Percentiles rank a stretch among this genome's conserved stretches.
These are phyloP conservation scores for Corapipo altera DNA, from an alignment of 2,113 vertebrate species.

Conservation along the genomic window DNA sequence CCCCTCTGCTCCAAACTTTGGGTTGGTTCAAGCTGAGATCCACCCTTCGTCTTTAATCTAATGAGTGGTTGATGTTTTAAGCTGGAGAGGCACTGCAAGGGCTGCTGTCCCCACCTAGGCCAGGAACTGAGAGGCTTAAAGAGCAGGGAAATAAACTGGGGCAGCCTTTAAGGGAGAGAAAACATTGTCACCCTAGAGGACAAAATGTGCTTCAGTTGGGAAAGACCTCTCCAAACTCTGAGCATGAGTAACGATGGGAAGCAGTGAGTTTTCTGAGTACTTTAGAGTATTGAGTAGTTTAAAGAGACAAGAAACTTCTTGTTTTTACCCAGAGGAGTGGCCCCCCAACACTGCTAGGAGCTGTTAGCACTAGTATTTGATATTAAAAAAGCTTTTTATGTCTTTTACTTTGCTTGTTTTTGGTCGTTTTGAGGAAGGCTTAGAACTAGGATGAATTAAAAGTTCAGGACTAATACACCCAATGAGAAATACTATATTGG, in stretches of 20 bases:
- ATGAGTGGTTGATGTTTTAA: not conserved
- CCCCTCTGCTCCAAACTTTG: not conserved
- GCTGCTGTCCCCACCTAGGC: not conserved
- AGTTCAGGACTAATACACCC: not conserved
- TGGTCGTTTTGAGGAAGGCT: not conserved
- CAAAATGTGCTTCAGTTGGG: accelerated
- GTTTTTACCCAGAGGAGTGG: conserved; percentile 10
- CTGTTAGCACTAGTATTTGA: not conserved
- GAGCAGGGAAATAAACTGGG: not conserved
- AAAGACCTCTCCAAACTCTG: not conserved
- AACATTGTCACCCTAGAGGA: not conserved
- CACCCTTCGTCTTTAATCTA: not conserved
- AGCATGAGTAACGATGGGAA: accelerated
- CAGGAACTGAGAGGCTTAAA: not conserved
- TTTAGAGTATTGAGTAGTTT: not conserved
- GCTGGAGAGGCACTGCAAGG: not conserved
- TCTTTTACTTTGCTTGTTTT: not conserved
- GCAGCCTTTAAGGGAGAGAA: not conserved
- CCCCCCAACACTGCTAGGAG: not conserved
- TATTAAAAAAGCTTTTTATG: not conserved
- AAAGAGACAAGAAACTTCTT: not conserved
- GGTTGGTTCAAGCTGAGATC: not conserved
- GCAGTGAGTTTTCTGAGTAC: not conserved
- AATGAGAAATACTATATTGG: not conserved
- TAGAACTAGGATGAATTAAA: not conserved